These are phyloP conservation scores for Pentalonia nigronervosa DNA, from an alignment of 1,140 invertebrate genomes.

Conservation along the genomic window DNA sequence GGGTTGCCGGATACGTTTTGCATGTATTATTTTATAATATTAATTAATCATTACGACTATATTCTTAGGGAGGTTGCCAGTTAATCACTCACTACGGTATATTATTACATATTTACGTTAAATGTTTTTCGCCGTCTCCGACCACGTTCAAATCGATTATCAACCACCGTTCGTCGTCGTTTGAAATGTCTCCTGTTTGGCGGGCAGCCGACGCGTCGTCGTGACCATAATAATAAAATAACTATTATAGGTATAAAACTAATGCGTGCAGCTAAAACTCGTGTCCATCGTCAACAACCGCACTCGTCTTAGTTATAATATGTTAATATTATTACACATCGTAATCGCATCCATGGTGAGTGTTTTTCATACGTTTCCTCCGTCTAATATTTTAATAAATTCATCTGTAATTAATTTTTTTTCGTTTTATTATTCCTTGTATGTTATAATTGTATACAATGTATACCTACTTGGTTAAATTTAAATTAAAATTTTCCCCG, in stretches of 20 bases:
- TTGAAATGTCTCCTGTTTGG: conserved; percentile 7
- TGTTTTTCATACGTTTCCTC: not conserved
- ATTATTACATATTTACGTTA: not conserved
- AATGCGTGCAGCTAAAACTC: not conserved
- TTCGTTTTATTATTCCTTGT: not conserved
- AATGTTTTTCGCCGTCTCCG: not conserved
- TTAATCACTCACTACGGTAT: not conserved
- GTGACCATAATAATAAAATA: conserved; percentile 1
- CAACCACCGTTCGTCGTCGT: not conserved
- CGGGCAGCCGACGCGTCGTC: not conserved
- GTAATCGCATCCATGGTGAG: not conserved
- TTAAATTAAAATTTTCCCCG: too few relatives aligned
- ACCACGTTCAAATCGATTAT: not conserved
- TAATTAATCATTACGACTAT: not conserved
- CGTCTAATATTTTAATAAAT: not conserved
- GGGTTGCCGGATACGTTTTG: not conserved
- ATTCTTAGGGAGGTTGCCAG: not conserved
- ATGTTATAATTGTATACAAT: not conserved
- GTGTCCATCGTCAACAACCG: not conserved
- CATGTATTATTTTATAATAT: not conserved
- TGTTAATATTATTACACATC: not conserved
- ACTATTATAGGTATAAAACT: not conserved
- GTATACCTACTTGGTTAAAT: too few relatives aligned
- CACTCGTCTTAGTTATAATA: not conserved
- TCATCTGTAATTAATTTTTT: not conserved